Percentiles rank a stretch among this genome's conserved stretches.
phyloP scores from a whole-genome alignment of 92 coral and sea anemone species.

The Micromussa lordhowensis region DNA sequence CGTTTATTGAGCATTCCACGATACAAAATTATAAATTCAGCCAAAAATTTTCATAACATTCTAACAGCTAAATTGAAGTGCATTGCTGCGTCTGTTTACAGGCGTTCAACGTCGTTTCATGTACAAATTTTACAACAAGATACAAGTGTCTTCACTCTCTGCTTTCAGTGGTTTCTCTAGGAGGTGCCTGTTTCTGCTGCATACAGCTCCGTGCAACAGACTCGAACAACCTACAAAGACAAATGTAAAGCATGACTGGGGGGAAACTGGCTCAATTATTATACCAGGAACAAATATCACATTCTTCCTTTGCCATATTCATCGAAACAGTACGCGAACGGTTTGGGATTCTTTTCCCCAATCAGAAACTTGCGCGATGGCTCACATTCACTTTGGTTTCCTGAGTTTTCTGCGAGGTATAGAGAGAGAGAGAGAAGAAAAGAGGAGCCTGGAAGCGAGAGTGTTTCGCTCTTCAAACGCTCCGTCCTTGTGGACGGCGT shows the following conservation, averaged over 20 bases:
- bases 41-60: constrained; percentile 16
- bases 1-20: constrained; percentile 20
- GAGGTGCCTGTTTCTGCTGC: constrained; percentile 97
- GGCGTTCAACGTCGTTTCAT: constrained; percentile 17
- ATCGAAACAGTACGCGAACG: no score
- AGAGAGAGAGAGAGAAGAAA: no score
- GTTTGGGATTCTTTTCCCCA: no score
- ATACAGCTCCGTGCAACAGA: constrained; percentile 99
- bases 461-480: no score
- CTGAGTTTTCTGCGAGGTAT: no score
- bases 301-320: no score
- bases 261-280: neutral
- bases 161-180: constrained; percentile 73
- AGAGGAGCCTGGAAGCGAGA: no score
- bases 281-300: neutral
- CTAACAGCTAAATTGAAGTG: neutral
- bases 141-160: constrained; percentile 20
- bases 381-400: no score
- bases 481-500: no score
- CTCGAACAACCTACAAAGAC: constrained; percentile 89
- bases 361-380: no score
- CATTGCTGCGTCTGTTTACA: neutral
- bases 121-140: constrained; percentile 38
- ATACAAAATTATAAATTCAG: constrained; percentile 39
- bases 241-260: neutral